phyloP scores from a whole-genome alignment of 2,888 invertebrate genomes.

The Deilephila porcellus region DNA sequence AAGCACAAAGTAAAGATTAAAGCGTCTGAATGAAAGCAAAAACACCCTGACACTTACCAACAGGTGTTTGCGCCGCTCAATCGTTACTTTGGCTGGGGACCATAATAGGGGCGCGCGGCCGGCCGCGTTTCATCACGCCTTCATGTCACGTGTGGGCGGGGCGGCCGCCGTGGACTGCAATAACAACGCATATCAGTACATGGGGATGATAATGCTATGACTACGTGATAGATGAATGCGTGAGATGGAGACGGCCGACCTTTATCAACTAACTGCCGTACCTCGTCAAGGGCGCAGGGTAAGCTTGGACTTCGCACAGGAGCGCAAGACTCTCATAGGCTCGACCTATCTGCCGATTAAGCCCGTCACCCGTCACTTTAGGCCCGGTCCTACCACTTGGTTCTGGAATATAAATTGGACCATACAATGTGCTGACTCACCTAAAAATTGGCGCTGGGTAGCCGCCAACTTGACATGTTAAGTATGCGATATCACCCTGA shows the following conservation, averaged over 20 bases:
- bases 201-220: slow-evolving; percentile 70
- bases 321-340: slow-evolving; percentile 84
- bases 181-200: slow-evolving; percentile 82
- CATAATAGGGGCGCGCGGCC: slow-evolving; percentile 74
- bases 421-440: slow-evolving; percentile 81
- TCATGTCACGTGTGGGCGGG: slow-evolving; percentile 75
- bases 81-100: slow-evolving; percentile 82
- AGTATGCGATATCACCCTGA: slow-evolving; percentile 80
- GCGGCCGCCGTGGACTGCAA: slow-evolving; percentile 80
- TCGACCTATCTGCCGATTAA: slow-evolving; percentile 83
- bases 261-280: slow-evolving; percentile 71
- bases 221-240: slow-evolving; percentile 82
- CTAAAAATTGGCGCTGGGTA: slow-evolving; percentile 89
- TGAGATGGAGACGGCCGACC: slow-evolving; percentile 75
- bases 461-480: slow-evolving; percentile 88
- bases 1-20: slow-evolving; percentile 84
- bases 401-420: slow-evolving; percentile 82
- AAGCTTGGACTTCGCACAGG: slow-evolving; percentile 91
- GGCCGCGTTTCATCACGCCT: slow-evolving; percentile 82
- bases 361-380: slow-evolving; percentile 86
- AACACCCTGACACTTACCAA: slow-evolving; percentile 85
- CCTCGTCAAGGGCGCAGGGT: slow-evolving; percentile 91
- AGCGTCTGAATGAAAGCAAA: slow-evolving; percentile 80
- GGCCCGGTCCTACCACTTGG: slow-evolving; percentile 89
- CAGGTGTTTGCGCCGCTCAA: slow-evolving; percentile 82